These are phyloP conservation scores for Gymnocheta viridis DNA, from an alignment of 2,888 invertebrate species.

Conservation along the genomic window DNA sequence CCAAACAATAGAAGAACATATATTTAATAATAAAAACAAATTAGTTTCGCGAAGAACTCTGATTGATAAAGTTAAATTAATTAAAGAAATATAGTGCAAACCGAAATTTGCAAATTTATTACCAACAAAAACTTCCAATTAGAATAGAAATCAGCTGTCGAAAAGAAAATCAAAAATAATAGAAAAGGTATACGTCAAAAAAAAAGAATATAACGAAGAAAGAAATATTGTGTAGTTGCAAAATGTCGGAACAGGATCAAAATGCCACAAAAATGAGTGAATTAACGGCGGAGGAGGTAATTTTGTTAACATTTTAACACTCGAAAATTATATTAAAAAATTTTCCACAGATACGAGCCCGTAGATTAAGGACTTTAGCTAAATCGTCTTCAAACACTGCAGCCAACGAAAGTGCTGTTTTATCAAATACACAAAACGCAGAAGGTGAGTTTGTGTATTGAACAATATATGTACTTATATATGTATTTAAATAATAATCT, in stretches of 20 bases:
- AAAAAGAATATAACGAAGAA: constrained; percentile 52
- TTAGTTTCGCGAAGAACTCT: constrained; percentile 5
- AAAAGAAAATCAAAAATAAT: constrained; percentile 41
- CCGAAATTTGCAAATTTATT: constrained; percentile 14
- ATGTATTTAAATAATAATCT: neutral
- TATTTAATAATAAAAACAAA: constrained; percentile 35
- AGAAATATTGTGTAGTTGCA: constrained; percentile 56
- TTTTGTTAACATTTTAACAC: constrained; percentile 70
- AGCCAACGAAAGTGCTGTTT: constrained; percentile 52
- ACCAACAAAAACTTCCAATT: constrained; percentile 40
- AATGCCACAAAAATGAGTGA: constrained; percentile 81
- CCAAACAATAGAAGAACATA: constrained; percentile 14
- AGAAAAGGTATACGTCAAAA: constrained; percentile 51
- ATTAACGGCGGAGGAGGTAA: constrained; percentile 94
- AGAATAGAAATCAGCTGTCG: constrained; percentile 60
- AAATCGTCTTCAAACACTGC: constrained; percentile 72
- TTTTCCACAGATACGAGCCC: constrained; percentile 80
- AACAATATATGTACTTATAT: neutral
- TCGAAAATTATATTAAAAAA: constrained; percentile 70
- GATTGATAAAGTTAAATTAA: constrained; percentile 9
- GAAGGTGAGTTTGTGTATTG: constrained; percentile 46
- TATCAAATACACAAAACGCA: constrained; percentile 60
- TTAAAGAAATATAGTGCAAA: constrained; percentile 38
- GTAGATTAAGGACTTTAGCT: constrained; percentile 79
- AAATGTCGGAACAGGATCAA: constrained; percentile 72